Evolutionary conservation across 2,113 vertebrate genomes (phyloP).

Genomic region (Mixornis gularis): DNA sequence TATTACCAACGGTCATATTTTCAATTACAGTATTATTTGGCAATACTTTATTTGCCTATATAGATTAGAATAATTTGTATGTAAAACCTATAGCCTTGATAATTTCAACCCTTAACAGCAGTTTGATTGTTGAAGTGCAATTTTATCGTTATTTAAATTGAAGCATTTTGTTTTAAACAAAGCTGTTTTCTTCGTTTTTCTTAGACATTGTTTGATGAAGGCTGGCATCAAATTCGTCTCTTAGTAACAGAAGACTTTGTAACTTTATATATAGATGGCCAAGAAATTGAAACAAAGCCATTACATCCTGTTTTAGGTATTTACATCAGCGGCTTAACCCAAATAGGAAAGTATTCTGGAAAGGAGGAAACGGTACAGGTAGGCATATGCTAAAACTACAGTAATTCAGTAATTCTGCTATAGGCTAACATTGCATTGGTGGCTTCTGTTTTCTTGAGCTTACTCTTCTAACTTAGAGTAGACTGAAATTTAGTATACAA

Average conservation of each 20-base stretch:
- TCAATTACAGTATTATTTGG: background rate
- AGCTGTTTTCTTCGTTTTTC: background rate
- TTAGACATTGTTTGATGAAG: constrained; percentile 88
- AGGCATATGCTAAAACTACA: constrained; percentile 29
- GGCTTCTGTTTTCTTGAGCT: background rate
- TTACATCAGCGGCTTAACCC: constrained; percentile 91
- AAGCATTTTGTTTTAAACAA: background rate
- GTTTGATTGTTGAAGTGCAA: background rate
- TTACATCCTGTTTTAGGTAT: constrained; percentile 89
- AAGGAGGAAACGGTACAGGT: constrained; percentile 95
- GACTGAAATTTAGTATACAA: background rate
- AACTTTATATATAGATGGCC: constrained; percentile 88
- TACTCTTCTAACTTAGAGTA: background rate
- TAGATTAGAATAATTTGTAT: background rate
- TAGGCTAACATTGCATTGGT: background rate
- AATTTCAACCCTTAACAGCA: background rate
- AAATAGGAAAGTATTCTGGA: constrained; percentile 92
- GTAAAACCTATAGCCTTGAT: background rate
- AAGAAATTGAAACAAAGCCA: constrained; percentile 80
- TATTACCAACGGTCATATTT: background rate
- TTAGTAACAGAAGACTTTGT: constrained; percentile 89
- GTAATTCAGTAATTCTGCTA: background rate
- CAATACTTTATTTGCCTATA: background rate
- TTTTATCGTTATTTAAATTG: background rate
- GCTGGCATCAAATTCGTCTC: constrained; percentile 92